Evolutionary conservation across 1,140 invertebrate genomes (phyloP), one percentile per base, ranked within the genome.

Genomic region (Pogonomyrmex barbatus): DNA sequence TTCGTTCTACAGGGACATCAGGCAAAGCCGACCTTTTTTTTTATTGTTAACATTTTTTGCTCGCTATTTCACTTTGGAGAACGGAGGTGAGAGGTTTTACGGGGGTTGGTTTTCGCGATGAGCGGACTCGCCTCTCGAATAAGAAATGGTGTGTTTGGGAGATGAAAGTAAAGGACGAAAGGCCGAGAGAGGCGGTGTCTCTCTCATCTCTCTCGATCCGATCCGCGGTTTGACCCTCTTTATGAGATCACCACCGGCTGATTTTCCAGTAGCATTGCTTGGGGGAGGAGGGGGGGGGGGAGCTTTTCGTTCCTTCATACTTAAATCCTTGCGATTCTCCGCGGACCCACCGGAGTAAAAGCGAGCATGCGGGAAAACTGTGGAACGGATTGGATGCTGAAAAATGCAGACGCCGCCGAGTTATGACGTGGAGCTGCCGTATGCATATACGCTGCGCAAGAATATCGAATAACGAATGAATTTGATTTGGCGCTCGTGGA

Each of bases 381-480:
- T 36, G 56, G 73, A 78, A 42, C 47, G 58, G 58, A 78, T 85
- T 85, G 82, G 36, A 85, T 63, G 60, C 58, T 85, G 83, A 85
- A 85, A 85, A 85, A 85, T 85, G 73, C 60, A 85, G 73, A 50
- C 56, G 58, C 52, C 60, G 58, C 58, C 68, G 47, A 75, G 73
- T 85, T 85, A 85, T 85, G 82, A 85, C 73, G 42, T 50, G 47
- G 82, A 50, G 47, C 56, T 65, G 14, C 54, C 50, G 42, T 63
- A 36, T 47, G 30, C 30, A 63, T 42, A 12, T 47, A 65, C 45
- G 24, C 58, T 42, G 42, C 36, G 10, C 56, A 30, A 30, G 33
- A 12, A 85, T 85, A 79, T 79, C 62, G 71, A 67, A 78, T 85
- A 78, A 85, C 73, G 58, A 76, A 78, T 79, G 83, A 65, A 85